Percentiles rank a stretch among this genome's conserved stretches.
These are phyloP conservation scores for Aphodius sticticus DNA, from an alignment of 2,888 invertebrate species.

Conservation along the genomic window DNA sequence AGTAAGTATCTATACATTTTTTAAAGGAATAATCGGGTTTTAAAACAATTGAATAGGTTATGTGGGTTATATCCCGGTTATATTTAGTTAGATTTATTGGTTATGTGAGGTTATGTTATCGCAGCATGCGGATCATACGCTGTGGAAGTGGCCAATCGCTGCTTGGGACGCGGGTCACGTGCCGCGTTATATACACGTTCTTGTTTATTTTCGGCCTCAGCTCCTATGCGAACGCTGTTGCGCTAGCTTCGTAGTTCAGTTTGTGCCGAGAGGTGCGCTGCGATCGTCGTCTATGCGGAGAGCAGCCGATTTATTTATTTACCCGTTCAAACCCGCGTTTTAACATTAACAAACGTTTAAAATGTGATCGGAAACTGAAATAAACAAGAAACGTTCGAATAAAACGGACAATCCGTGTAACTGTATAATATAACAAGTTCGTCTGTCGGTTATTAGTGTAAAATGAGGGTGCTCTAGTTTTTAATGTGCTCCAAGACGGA, in stretches of 20 bases:
- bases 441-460: background rate
- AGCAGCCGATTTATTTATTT: slow-evolving; percentile 9
- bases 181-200: slow-evolving; percentile 38
- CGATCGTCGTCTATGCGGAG: background rate
- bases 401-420: background rate
- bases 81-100: too few species aligned
- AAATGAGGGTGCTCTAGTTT: background rate
- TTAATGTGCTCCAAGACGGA: background rate
- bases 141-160: slow-evolving; percentile 25
- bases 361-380: background rate
- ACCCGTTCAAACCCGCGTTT: background rate
- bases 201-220: slow-evolving; percentile 45
- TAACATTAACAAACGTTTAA: background rate
- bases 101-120: background rate
- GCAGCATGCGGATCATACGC: slow-evolving; percentile 32
- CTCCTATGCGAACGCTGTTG: slow-evolving; percentile 33
- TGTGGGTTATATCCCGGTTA: too few species aligned
- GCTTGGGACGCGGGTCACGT: slow-evolving; percentile 38
- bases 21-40: too few species aligned
- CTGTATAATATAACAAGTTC: background rate
- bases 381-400: background rate
- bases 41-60: slow-evolving; percentile 20
- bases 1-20: slow-evolving; percentile 75
- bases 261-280: background rate
- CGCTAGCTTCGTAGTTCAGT: slow-evolving; percentile 21